phyloP scores from a whole-genome alignment of 2,113 vertebrate genomes.

The Rhea pennata region DNA sequence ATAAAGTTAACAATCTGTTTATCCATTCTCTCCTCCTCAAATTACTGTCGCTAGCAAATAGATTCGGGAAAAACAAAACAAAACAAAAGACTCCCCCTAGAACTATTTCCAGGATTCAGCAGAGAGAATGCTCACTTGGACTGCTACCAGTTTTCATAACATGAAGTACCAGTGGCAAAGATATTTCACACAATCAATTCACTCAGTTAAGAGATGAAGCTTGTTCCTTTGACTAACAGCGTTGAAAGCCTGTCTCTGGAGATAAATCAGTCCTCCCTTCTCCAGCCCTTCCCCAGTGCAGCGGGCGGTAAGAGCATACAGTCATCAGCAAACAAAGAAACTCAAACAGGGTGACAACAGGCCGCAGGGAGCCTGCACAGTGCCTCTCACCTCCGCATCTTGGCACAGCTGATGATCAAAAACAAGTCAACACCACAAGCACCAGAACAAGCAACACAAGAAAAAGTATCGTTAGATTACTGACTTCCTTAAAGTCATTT shows the following conservation, averaged over 20 bases:
- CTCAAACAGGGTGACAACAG: not conserved
- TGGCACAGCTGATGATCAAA: not conserved
- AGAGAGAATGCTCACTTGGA: not conserved
- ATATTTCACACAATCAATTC: not conserved
- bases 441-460: accelerated
- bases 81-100: not conserved
- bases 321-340: slow-evolving; percentile 35
- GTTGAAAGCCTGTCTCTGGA: not conserved
- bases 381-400: not conserved
- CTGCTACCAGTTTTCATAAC: not conserved
- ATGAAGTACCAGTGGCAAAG: not conserved
- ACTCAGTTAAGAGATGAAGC: not conserved
- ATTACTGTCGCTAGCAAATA: not conserved
- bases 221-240: not conserved
- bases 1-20: slow-evolving; percentile 8
- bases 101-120: not conserved
- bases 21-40: not conserved
- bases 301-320: not conserved
- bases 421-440: not conserved
- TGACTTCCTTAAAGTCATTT: not conserved
- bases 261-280: not conserved
- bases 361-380: not conserved
- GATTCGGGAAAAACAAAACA: not conserved
- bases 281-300: not conserved
- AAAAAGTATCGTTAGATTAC: not conserved